phyloP scores from a whole-genome alignment of 2,888 invertebrate species.

The Frankliniella intonsa region DNA sequence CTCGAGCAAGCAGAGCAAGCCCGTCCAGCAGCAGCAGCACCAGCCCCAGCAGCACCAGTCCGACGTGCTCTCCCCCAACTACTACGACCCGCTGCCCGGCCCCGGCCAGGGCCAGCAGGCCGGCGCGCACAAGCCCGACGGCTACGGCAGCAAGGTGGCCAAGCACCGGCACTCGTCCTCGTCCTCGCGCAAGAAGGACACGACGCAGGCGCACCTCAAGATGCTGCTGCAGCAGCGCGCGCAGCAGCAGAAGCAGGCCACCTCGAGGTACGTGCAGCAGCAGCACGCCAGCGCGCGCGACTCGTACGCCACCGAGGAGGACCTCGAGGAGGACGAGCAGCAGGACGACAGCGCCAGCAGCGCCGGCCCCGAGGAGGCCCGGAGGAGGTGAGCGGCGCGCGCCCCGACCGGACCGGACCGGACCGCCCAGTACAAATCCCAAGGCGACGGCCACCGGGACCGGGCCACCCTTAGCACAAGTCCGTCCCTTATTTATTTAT shows the following conservation, averaged over 20 bases:
- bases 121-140: constrained; percentile 29
- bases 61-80: constrained; percentile 34
- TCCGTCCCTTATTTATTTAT: not conserved
- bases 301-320: constrained; percentile 16
- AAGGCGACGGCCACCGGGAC: not conserved
- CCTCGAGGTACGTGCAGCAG: not conserved
- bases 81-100: constrained; percentile 30
- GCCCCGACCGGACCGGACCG: no score
- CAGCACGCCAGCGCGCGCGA: not conserved
- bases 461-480: not conserved
- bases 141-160: constrained; percentile 32
- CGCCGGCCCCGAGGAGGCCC: not conserved
- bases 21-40: not conserved
- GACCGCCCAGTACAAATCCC: no score
- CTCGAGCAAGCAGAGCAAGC: constrained; percentile 14
- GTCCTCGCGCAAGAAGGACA: constrained; percentile 23
- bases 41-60: constrained; percentile 11
- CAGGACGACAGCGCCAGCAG: not conserved
- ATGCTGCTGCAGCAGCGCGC: constrained; percentile 25
- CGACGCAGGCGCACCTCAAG: constrained; percentile 23
- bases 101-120: constrained; percentile 30
- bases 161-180: constrained; percentile 31
- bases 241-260: constrained; percentile 9
- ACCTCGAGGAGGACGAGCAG: not conserved
- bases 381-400: not conserved